Percentiles rank a stretch among this genome's conserved stretches.
phyloP scores from a whole-genome alignment of 2,113 vertebrate genomes.

The Oreochromis tanganicae region DNA sequence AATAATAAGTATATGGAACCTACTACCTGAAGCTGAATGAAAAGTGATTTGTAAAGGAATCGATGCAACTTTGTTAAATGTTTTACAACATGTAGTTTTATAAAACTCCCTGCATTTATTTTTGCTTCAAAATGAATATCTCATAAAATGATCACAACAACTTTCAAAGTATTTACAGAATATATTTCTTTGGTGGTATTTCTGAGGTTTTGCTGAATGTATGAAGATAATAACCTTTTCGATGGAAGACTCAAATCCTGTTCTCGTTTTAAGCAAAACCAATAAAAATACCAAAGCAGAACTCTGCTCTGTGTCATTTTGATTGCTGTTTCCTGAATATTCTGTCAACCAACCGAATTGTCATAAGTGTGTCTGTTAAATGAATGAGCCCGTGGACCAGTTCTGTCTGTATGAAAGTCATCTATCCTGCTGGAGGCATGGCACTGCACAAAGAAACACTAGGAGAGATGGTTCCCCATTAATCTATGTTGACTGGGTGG shows the following conservation, averaged over 20 bases:
- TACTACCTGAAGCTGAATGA: background rate
- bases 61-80: background rate
- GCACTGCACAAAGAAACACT: constrained; percentile 64
- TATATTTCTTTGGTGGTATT: background rate
- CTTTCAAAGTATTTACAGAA: background rate
- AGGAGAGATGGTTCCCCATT: constrained; percentile 70
- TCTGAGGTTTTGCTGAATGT: background rate
- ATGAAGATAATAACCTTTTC: background rate
- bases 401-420: constrained; percentile 66
- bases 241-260: background rate
- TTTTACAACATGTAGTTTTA: background rate
- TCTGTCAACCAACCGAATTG: constrained; percentile 38
- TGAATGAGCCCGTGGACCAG: constrained; percentile 43
- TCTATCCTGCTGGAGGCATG: constrained; percentile 69
- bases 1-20: background rate
- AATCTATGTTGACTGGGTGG: constrained; percentile 77
- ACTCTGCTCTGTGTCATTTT: constrained; percentile 30
- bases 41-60: background rate
- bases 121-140: background rate
- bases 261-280: background rate
- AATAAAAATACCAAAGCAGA: constrained; percentile 30
- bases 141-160: background rate
- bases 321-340: constrained; percentile 32
- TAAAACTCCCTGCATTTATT: background rate
- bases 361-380: constrained; percentile 61